Evolutionary conservation across 1,140 invertebrate species (phyloP).

Genomic region (Pseudoatta argentina): DNA sequence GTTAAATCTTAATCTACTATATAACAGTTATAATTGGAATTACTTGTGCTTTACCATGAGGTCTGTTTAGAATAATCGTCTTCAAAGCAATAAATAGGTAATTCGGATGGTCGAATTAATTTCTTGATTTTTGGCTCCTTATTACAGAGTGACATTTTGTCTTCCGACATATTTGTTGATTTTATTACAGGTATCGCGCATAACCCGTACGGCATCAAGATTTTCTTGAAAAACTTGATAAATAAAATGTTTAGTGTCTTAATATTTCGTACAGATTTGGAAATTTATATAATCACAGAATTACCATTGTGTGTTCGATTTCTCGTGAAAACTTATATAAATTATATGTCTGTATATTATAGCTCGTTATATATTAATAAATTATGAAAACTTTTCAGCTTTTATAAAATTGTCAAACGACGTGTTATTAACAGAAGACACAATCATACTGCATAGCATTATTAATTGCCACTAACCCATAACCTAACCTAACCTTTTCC

Average conservation of each 20-base stretch:
- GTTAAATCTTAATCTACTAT: not conserved
- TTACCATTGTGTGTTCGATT: slow-evolving; percentile 40
- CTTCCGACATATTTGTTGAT: slow-evolving; percentile 53
- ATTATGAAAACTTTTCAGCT: not conserved
- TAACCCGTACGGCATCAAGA: slow-evolving; percentile 84
- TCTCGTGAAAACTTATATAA: not conserved
- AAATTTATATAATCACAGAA: slow-evolving; percentile 31
- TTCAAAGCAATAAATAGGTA: slow-evolving; percentile 82
- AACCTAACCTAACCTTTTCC: too few species aligned
- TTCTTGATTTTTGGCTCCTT: slow-evolving; percentile 69
- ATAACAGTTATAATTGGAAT: slow-evolving; percentile 68
- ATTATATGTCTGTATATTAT: slow-evolving; percentile 22
- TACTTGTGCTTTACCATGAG: slow-evolving; percentile 84
- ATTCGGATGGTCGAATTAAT: slow-evolving; percentile 82
- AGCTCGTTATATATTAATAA: not conserved
- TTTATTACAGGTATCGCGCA: slow-evolving; percentile 80
- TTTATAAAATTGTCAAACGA: slow-evolving; percentile 3
- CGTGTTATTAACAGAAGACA: not conserved
- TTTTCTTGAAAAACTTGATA: slow-evolving; percentile 84
- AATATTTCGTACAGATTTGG: not conserved
- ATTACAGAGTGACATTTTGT: slow-evolving; percentile 62
- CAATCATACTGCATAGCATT: not conserved
- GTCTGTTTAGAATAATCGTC: slow-evolving; percentile 72
- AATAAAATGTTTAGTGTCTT: slow-evolving; percentile 33
- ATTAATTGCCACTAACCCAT: too few species aligned